A percentile compares a stretch with the other conserved stretches of the same genome.
Evolutionary conservation across 2,797 vertebrate genomes (phyloP).

Genomic region (Tadarida brasiliensis): DNA sequence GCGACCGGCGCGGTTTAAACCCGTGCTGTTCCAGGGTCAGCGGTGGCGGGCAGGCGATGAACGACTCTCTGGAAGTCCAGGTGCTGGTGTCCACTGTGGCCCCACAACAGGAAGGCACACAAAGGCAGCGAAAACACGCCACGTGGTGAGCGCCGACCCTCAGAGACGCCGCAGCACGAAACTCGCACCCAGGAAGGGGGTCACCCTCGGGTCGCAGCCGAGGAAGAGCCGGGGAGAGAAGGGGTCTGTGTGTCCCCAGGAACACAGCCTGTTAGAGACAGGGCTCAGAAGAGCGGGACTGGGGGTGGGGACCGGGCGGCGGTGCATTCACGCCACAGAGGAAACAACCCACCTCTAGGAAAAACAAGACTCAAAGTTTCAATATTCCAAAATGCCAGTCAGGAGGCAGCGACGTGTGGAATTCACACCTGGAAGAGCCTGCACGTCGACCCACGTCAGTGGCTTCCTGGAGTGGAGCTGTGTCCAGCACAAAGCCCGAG

Average conservation of each 20-base stretch:
- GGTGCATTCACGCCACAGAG: fast-evolving
- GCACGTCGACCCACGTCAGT: fast-evolving
- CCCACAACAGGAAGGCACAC: not conserved
- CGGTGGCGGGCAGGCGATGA: fast-evolving
- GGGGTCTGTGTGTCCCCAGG: not conserved
- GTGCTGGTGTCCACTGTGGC: not conserved
- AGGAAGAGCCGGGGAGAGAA: too few species aligned
- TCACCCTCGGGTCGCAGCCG: fast-evolving
- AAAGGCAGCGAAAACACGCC: fast-evolving
- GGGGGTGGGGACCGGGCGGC: fast-evolving
- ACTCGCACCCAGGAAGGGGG: not conserved
- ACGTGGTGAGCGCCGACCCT: too few species aligned
- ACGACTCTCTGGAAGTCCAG: too few species aligned
- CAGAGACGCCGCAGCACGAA: not conserved
- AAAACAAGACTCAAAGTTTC: not conserved
- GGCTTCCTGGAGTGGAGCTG: fast-evolving
- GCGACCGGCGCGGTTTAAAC: not conserved
- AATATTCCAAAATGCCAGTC: not conserved
- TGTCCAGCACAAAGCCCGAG: not conserved
- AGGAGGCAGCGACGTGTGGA: fast-evolving
- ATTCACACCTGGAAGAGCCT: fast-evolving
- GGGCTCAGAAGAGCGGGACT: not conserved
- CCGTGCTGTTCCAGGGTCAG: fast-evolving
- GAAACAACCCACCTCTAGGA: not conserved
- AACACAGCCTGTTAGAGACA: fast-evolving